phyloP scores from a whole-genome alignment of 2,797 vertebrate species.

The Sebastes nivosus region DNA sequence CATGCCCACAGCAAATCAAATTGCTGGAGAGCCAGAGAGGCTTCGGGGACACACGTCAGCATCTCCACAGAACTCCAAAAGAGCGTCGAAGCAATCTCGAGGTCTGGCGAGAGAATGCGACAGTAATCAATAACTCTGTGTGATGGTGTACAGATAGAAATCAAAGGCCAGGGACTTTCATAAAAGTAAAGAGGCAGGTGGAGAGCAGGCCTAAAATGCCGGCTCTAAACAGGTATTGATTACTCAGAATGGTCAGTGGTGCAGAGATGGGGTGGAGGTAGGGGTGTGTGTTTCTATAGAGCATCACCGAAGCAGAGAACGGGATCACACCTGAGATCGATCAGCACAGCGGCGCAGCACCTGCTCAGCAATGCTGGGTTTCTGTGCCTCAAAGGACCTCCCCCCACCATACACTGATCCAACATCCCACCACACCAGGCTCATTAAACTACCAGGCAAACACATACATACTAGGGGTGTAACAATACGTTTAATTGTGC shows the following conservation, averaged over 20 bases:
- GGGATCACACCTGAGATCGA: slow-evolving; percentile 43
- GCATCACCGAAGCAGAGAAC: not conserved
- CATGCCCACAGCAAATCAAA: slow-evolving; percentile 60
- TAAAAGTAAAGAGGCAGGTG: slow-evolving; percentile 31
- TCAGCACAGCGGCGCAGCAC: not conserved
- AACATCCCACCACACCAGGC: slow-evolving; percentile 17
- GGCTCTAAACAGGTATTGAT: slow-evolving; percentile 68
- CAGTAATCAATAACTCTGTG: slow-evolving; percentile 65
- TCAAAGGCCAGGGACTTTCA: slow-evolving; percentile 43
- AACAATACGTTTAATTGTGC: too few species aligned
- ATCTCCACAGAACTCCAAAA: slow-evolving; percentile 12
- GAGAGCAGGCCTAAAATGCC: slow-evolving; percentile 28
- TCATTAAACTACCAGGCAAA: slow-evolving; percentile 30
- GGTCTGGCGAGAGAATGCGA: slow-evolving; percentile 29
- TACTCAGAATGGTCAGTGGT: slow-evolving; percentile 29
- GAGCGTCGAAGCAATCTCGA: slow-evolving; percentile 44
- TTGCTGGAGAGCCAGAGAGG: slow-evolving; percentile 35
- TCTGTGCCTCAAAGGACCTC: slow-evolving; percentile 11
- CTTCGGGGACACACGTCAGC: slow-evolving; percentile 45
- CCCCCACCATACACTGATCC: slow-evolving; percentile 22
- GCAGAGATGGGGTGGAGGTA: not conserved
- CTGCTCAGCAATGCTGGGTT: slow-evolving; percentile 18
- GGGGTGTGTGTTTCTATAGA: not conserved
- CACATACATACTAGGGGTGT: not conserved
- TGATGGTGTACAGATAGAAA: slow-evolving; percentile 51